Conservation (phyloP, 2,888 invertebrate genomes). For the Callyntrura guangdongensis region DNA sequence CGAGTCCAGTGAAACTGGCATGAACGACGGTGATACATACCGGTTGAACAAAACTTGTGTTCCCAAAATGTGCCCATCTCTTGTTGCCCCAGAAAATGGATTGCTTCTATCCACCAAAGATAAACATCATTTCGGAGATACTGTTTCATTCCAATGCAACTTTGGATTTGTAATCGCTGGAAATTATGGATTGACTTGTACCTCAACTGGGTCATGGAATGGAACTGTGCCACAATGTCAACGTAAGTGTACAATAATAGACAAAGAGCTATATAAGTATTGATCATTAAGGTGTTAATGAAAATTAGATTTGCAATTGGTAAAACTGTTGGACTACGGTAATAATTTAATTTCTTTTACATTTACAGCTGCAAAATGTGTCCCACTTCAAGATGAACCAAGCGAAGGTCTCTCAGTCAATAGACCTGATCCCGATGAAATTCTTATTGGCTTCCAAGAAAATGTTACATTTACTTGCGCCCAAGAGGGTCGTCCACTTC, state of each 20-base stretch:
- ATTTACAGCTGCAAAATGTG: constrained; percentile 93
- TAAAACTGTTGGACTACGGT: too few relatives aligned
- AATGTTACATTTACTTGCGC: constrained; percentile 95
- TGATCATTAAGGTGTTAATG: too few relatives aligned
- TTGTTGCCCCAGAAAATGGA: constrained; percentile 94
- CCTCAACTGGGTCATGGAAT: constrained; percentile 97
- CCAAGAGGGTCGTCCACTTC: constrained; percentile 91
- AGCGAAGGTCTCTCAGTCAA: constrained; percentile 93
- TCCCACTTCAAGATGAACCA: constrained; percentile 95
- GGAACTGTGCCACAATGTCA: constrained; percentile 97
- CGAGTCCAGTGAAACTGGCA: constrained; percentile 93
- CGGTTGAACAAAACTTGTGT: constrained; percentile 98
- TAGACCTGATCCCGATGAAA: constrained; percentile 93
- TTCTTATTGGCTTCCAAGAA: constrained; percentile 94
- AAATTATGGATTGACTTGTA: constrained; percentile 93
- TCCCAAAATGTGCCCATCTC: constrained; percentile 94
- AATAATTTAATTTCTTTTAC: constrained; percentile 16
- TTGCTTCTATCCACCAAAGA: constrained; percentile 92
- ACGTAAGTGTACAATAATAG: constrained; percentile 87
- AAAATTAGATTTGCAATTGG: too few relatives aligned
- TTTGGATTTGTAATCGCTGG: constrained; percentile 98
- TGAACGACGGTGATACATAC: constrained; percentile 94
- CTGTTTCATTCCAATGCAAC: constrained; percentile 96
- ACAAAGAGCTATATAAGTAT: background rate
- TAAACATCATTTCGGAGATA: constrained; percentile 95